A percentile compares a stretch with the other conserved stretches of the same genome.
Conservation (phyloP, 2,888 invertebrate species). For the Rhimphoctona megacephalus region DNA sequence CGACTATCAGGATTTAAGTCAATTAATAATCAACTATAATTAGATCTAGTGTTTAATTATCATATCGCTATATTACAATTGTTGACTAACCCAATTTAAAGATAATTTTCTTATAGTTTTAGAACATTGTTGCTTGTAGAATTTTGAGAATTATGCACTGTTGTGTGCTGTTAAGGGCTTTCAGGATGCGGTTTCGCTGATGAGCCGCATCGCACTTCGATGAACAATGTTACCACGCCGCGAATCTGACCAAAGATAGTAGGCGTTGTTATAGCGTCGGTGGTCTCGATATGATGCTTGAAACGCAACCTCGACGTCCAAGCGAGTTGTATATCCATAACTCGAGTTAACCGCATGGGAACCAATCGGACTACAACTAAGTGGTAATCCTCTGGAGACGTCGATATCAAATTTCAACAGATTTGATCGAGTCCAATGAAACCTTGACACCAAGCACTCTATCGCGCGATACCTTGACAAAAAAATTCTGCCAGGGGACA, state of each 20-base stretch:
- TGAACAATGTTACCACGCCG: slow-evolving; percentile 72
- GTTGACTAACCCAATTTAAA: no score
- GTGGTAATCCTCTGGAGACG: slow-evolving; percentile 58
- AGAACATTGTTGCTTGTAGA: not conserved
- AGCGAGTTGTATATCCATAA: slow-evolving; percentile 60
- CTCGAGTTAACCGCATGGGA: slow-evolving; percentile 44
- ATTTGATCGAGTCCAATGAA: slow-evolving; percentile 15
- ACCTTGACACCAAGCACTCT: slow-evolving; percentile 6
- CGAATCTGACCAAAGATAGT: slow-evolving; percentile 69
- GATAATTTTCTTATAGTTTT: not conserved
- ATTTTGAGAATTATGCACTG: slow-evolving; percentile 15
- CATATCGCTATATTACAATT: not conserved
- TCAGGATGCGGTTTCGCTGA: slow-evolving; percentile 69
- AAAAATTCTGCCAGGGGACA: slow-evolving; percentile 1
- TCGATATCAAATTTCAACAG: slow-evolving; percentile 56
- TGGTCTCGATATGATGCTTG: slow-evolving; percentile 53
- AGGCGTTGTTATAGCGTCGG: slow-evolving; percentile 41
- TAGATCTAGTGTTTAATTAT: not conserved
- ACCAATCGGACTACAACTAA: slow-evolving; percentile 53
- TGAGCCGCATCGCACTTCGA: slow-evolving; percentile 61
- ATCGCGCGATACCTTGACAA: not conserved
- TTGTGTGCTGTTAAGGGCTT: slow-evolving; percentile 57
- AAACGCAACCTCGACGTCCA: slow-evolving; percentile 46
- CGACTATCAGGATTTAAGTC: not conserved
- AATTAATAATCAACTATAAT: not conserved